Base-by-base conservation (phyloP, 1,140 invertebrate genomes). In the Cyphomyrmex costatus region DNA sequence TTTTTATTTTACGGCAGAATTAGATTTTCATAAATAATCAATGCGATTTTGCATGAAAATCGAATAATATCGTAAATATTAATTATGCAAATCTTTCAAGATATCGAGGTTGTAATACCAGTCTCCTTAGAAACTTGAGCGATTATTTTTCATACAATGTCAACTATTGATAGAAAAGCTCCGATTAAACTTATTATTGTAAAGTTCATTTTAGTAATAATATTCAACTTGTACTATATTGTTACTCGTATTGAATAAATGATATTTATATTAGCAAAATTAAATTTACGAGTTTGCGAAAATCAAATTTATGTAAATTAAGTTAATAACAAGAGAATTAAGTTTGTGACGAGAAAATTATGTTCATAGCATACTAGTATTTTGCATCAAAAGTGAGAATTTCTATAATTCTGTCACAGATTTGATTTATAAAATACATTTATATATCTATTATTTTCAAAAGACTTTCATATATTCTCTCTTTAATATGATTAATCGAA, bases 41-140 rank as follows among this genome's bases (percentile, higher is more conserved):
- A 70, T 19, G 14, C 2, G 56, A 51, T 27, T 56, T 70, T 27
- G 21, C 49, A 80, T 80, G 53, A 6, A 71, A 2, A 56, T 68
- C 14, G 1, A 24, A 2, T 27, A 80, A 80, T 36, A 21, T 58
- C 21, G 16, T 71, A 70, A 80, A 80, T 71, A 80, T 80, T 71
- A 42, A 80, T 53, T 80, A 80, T 70, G 21, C 21, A 70, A 70
- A 30, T 80, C 21, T 21, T 2, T 27, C 30, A 46, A 14, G 14
- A 30, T 71, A 58, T 71, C n/a, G 65, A 71, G 24, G 5, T 56
- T 80, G 33, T 46, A 58, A 8, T 21, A 21, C 21, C 51, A 42
- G 24, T 49, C 16, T 80, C 21, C n/a, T 63, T 80, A 46, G 21
- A 82, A 80, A 42, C n/a, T 80, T 12, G 10, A 16, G 46, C 1